Evolutionary conservation across 2,888 invertebrate species (phyloP).

Genomic region (Elegia similella): DNA sequence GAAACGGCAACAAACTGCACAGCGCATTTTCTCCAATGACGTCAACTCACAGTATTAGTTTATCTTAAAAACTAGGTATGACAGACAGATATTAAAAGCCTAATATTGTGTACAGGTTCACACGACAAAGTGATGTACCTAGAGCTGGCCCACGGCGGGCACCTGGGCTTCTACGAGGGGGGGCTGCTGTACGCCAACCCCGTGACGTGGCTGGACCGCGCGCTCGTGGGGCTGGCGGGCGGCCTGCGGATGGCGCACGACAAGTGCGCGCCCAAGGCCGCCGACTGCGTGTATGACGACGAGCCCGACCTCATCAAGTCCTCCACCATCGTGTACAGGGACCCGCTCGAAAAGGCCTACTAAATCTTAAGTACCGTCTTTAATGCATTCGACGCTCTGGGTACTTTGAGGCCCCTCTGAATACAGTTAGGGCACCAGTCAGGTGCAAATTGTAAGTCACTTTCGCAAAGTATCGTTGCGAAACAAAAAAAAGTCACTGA

Average conservation of each 20-base stretch:
- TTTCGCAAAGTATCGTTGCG: too few relatives aligned
- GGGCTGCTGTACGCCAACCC: constrained; percentile 93
- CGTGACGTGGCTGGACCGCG: constrained; percentile 95
- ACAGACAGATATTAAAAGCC: too few relatives aligned
- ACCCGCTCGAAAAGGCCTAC: constrained; percentile 43
- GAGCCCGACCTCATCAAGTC: constrained; percentile 71
- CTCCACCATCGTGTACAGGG: constrained; percentile 65
- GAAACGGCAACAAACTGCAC: too few relatives aligned
- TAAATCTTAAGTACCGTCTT: not conserved
- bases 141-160: constrained; percentile 95
- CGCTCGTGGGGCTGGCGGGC: constrained; percentile 90
- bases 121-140: constrained; percentile 87
- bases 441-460: too few relatives aligned
- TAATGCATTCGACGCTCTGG: too few relatives aligned
- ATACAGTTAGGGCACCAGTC: too few relatives aligned
- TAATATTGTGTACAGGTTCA: constrained; percentile 74
- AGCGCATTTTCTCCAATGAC: too few relatives aligned
- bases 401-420: too few relatives aligned
- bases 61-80: too few relatives aligned
- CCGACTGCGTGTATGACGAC: constrained; percentile 41
- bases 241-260: constrained; percentile 84
- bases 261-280: constrained; percentile 59
- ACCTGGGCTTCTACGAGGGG: constrained; percentile 97
- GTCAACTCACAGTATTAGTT: too few relatives aligned
- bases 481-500: too few relatives aligned